Evolutionary conservation across 1,140 invertebrate genomes (phyloP).

Genomic region (Diabrotica undecimpunctata): DNA sequence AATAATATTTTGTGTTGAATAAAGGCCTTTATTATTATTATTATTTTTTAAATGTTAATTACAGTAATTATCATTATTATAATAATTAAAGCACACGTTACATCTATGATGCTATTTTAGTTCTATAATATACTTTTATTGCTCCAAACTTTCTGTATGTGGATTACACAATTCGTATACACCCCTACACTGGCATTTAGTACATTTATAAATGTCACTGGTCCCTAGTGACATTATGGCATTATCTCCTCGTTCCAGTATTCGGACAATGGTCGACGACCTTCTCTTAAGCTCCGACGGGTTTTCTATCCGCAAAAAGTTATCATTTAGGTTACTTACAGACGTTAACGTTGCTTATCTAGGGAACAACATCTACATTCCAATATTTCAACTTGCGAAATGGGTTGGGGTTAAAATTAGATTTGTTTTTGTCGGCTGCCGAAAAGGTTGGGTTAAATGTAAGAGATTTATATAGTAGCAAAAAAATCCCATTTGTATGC

Average conservation of each 20-base stretch:
- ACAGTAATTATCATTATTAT: too few species aligned
- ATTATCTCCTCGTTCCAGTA: constrained; percentile 19
- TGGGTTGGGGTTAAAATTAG: not conserved
- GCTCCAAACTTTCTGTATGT: too few species aligned
- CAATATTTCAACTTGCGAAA: not conserved
- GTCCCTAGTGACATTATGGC: constrained; percentile 4
- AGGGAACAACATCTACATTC: not conserved
- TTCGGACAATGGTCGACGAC: constrained; percentile 21
- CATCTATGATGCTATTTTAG: too few species aligned
- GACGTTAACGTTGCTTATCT: constrained; percentile 6
- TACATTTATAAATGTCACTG: constrained; percentile 23
- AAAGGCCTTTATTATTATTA: too few species aligned
- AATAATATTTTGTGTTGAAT: too few species aligned
- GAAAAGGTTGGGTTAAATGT: too few species aligned
- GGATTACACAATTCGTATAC: not conserved
- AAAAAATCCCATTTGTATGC: too few species aligned
- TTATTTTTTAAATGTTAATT: too few species aligned
- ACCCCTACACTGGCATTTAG: not conserved
- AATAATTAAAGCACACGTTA: too few species aligned
- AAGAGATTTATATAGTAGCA: too few species aligned
- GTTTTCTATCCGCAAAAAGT: constrained; percentile 13
- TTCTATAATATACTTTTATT: too few species aligned
- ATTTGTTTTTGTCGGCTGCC: not conserved
- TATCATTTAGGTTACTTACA: constrained; percentile 9
- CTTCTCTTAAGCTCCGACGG: constrained; percentile 11